phyloP scores from a whole-genome alignment of 2,113 vertebrate genomes.

The Nesogale talazaci region DNA sequence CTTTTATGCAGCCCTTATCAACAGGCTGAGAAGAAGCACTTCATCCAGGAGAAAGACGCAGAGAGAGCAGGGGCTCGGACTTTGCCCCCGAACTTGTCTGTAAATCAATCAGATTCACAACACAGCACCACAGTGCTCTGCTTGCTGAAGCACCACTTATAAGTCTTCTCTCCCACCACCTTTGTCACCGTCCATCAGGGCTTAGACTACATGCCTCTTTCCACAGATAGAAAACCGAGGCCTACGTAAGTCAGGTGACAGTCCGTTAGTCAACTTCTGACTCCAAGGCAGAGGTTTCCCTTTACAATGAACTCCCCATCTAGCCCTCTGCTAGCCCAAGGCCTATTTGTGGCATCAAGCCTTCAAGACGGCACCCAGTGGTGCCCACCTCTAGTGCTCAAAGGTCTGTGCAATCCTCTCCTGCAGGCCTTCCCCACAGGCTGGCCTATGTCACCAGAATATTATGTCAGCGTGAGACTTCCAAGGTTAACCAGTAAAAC shows the following conservation, averaged over 20 bases:
- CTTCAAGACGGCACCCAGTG: neutral
- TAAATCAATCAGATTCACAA: neutral
- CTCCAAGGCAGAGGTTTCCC: neutral
- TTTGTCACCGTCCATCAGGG: neutral
- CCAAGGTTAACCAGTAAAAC: fast-evolving
- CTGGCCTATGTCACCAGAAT: neutral
- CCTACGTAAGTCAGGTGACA: fast-evolving
- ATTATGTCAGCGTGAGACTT: neutral
- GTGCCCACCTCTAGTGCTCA: neutral
- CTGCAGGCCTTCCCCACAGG: no score
- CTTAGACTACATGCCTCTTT: neutral
- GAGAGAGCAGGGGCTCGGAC: no score
- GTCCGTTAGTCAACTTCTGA: neutral
- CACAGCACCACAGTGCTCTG: neutral
- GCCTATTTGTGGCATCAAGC: neutral
- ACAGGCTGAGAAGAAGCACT: neutral
- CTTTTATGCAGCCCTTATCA: neutral
- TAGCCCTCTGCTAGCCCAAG: neutral
- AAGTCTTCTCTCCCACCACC: neutral
- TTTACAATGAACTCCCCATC: fast-evolving
- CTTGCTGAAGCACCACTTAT: neutral
- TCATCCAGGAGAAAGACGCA: neutral
- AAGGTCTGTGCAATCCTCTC: neutral
- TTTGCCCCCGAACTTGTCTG: neutral
- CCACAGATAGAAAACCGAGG: neutral